A percentile compares a stretch with the other conserved stretches of the same genome.
phyloP scores from a whole-genome alignment of 2,113 vertebrate genomes.

The Hystrix cristata region DNA sequence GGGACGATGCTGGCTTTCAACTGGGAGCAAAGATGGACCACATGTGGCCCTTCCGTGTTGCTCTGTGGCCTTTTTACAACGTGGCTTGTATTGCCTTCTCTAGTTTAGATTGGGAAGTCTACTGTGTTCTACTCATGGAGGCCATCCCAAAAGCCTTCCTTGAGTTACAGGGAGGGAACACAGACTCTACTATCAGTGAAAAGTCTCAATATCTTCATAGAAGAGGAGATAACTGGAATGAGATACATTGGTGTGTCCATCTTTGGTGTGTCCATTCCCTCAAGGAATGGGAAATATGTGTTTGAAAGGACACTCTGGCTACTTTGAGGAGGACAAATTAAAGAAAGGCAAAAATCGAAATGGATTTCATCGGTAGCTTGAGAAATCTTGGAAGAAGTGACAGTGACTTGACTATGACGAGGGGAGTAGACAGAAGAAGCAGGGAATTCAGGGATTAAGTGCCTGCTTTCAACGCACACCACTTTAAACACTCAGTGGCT shows the following conservation, averaged over 20 bases:
- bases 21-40: not conserved
- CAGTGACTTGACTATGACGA: not conserved
- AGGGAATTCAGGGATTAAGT: not conserved
- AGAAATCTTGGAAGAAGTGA: not conserved
- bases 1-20: not conserved
- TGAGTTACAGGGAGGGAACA: not conserved
- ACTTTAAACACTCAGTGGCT: not conserved
- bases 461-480: not conserved
- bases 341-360: not conserved
- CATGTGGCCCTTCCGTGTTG: not conserved
- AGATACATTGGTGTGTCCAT: not conserved
- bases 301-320: not conserved
- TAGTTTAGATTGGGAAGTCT: not conserved
- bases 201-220: not conserved
- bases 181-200: not conserved
- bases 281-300: not conserved
- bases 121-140: not conserved
- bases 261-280: not conserved
- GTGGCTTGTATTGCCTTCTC: not conserved
- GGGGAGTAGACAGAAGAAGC: not conserved
- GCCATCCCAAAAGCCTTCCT: not conserved
- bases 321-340: not conserved
- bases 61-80: not conserved
- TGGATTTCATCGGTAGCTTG: not conserved
- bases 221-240: not conserved